phyloP scores from a whole-genome alignment of 2,113 vertebrate genomes.

The Cephalopholis sonnerati region DNA sequence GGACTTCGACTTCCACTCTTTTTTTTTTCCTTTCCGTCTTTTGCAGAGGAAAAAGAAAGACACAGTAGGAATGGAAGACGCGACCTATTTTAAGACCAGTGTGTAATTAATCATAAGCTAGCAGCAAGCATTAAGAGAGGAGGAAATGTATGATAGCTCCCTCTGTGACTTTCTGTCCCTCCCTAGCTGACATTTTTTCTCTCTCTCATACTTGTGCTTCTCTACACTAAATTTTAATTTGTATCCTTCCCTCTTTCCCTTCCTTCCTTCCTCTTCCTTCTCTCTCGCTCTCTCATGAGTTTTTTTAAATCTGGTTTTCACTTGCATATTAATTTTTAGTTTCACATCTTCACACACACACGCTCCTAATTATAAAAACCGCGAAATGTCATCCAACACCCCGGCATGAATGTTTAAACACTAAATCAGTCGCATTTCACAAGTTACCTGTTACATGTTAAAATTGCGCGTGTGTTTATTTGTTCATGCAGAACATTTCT shows the following conservation, averaged over 20 bases:
- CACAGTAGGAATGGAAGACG: constrained; percentile 46
- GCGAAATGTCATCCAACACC: constrained; percentile 8
- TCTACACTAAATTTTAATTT: constrained; percentile 55
- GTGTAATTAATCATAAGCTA: constrained; percentile 81
- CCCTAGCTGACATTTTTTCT: constrained; percentile 41
- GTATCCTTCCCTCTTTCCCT: constrained; percentile 7
- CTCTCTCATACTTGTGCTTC: constrained; percentile 15
- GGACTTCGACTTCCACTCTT: not conserved
- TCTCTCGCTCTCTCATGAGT: not conserved
- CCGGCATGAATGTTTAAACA: constrained; percentile 10
- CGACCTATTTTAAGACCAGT: constrained; percentile 77
- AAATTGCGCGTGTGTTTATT: not conserved
- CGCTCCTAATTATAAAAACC: constrained; percentile 9
- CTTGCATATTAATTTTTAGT: constrained; percentile 14
- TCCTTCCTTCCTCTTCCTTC: not conserved
- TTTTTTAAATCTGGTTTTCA: constrained; percentile 16
- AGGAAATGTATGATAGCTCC: constrained; percentile 68
- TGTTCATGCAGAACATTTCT: constrained; percentile 20
- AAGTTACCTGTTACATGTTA: not conserved
- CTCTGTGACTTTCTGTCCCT: constrained; percentile 68
- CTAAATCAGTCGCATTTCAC: not conserved
- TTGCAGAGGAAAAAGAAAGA: constrained; percentile 42
- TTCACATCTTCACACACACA: not conserved
- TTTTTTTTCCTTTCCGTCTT: constrained; percentile 27
- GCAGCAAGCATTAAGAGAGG: constrained; percentile 70